These are phyloP conservation scores for Henricia sp. DNA, from an alignment of 53 echinoderm and acorn worm genomes.

Conservation along the genomic window DNA sequence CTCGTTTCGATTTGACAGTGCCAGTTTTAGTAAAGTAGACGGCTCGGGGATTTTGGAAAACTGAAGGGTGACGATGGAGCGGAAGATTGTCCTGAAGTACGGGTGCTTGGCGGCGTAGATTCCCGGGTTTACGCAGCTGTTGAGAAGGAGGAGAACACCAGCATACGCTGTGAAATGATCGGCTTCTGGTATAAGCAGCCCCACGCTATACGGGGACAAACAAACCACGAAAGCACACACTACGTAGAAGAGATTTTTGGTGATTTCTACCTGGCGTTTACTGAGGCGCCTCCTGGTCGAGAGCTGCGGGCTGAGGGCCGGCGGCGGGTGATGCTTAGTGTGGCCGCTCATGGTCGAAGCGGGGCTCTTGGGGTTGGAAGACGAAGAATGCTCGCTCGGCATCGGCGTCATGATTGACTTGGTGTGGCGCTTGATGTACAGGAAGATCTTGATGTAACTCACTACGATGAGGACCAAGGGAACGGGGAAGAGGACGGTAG, in stretches of 20 bases:
- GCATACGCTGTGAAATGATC: slow-evolving; percentile 91
- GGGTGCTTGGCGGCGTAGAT: slow-evolving; percentile 95
- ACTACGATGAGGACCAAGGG: slow-evolving; percentile 77
- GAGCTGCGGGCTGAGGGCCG: slow-evolving; percentile 7
- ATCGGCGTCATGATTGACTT: slow-evolving; percentile 67
- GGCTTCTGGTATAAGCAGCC: slow-evolving; percentile 76
- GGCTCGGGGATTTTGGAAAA: slow-evolving; percentile 78
- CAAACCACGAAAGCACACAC: slow-evolving; percentile 89
- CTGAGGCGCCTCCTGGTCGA: slow-evolving; percentile 72
- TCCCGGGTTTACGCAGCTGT: slow-evolving; percentile 85
- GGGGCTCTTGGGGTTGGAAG: slow-evolving; percentile 61
- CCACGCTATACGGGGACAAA: slow-evolving; percentile 80
- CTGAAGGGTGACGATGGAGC: slow-evolving; percentile 57
- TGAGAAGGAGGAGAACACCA: slow-evolving; percentile 79
- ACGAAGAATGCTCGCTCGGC: slow-evolving; percentile 67
- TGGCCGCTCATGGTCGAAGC: slow-evolving; percentile 25
- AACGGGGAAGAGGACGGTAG: slow-evolving; percentile 75
- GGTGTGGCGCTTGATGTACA: slow-evolving; percentile 78
- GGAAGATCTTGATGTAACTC: slow-evolving; percentile 81
- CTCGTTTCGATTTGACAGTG: slow-evolving; percentile 51
- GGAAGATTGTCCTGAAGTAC: slow-evolving; percentile 76
- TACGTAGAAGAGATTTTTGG: slow-evolving; percentile 93
- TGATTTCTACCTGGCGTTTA: slow-evolving; percentile 80
- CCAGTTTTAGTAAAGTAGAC: slow-evolving; percentile 36
- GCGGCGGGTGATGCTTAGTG: slow-evolving; percentile 8